Conservation (phyloP, 2,888 invertebrate species). For the Notocelia uddmanniana region DNA sequence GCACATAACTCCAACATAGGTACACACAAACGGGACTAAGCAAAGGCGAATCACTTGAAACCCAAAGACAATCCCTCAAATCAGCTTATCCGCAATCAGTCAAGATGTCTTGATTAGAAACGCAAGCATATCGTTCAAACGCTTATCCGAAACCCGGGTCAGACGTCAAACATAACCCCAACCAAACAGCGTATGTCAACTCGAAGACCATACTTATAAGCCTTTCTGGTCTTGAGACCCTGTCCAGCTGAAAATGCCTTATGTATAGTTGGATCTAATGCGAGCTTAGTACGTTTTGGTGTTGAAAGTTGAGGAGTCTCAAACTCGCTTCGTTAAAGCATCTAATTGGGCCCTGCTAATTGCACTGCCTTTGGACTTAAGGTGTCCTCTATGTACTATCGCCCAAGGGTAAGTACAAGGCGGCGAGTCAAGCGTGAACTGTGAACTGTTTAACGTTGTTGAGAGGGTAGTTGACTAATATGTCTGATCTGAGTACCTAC, state of each 20-base stretch:
- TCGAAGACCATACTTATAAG: background rate
- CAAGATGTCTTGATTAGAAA: slow-evolving; percentile 40
- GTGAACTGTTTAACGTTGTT: slow-evolving; percentile 49
- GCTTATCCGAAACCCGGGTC: slow-evolving; percentile 71
- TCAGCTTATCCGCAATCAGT: slow-evolving; percentile 38
- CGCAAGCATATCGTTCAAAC: slow-evolving; percentile 53
- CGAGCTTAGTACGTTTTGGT: background rate
- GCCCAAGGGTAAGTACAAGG: no score
- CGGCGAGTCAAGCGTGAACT: slow-evolving; percentile 49
- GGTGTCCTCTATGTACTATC: slow-evolving; percentile 68
- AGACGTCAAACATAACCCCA: slow-evolving; percentile 74
- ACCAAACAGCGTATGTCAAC: background rate
- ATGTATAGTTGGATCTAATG: background rate
- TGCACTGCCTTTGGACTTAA: slow-evolving; percentile 79
- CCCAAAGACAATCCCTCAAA: slow-evolving; percentile 36
- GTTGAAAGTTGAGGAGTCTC: slow-evolving; percentile 55
- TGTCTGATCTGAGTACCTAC: no score
- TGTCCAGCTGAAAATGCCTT: background rate
- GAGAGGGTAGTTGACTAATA: slow-evolving; percentile 51
- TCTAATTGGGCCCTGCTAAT: slow-evolving; percentile 81
- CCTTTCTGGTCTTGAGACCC: background rate
- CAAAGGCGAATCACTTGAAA: slow-evolving; percentile 7
- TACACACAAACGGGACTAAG: background rate
- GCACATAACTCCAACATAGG: background rate
- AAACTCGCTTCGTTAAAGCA: slow-evolving; percentile 81